Evolutionary conservation across 1,140 invertebrate genomes (phyloP), one percentile per base, ranked within the genome.

Genomic region (Aphis craccivora): DNA sequence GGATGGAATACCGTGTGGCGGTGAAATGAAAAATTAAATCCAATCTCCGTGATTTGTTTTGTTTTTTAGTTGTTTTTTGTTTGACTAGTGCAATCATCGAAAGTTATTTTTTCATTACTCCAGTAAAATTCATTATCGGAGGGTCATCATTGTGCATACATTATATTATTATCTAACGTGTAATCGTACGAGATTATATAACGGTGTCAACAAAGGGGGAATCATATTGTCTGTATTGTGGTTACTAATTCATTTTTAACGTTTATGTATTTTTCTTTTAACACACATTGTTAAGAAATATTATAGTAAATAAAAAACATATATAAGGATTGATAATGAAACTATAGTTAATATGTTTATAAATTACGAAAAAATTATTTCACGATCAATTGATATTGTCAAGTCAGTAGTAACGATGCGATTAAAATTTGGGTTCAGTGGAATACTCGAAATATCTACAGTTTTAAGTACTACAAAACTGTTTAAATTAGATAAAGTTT

Each of bases 11-110:
- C 90, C 90, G 91, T 25, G 91, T 53, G 81, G 48, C 37, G n/a
- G 11, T 48, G 43, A 84, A 93, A 93, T 93, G 76, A 93, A 93
- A 93, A 93, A 93, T 93, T 93, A 83, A 93, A 93, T 93, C 37
- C 91, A 93, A 93, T 93, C 76, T 53, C 37, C 11, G 35, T 8
- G 91, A 81, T 91, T 91, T 23, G 43, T 37, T 83, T 84, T 45
- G 84, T 43, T 86, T 83, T 83, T 84, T 92, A 48, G 23, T 84
- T 84, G 37, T 43, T 48, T 51, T 48, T 51, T 91, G 90, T 81
- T 91, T 91, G 40, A 76, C 51, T 89, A 55, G 88, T 35, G 35
- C 88, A 6, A 25, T 18, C 43, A 89, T 37, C 48, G 45, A 53
- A 53, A 23, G 86, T 55, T 90, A 40, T 90, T 90, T 90, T 60